phyloP scores from a whole-genome alignment of 2,888 invertebrate species.

The Pinctada fucata region DNA sequence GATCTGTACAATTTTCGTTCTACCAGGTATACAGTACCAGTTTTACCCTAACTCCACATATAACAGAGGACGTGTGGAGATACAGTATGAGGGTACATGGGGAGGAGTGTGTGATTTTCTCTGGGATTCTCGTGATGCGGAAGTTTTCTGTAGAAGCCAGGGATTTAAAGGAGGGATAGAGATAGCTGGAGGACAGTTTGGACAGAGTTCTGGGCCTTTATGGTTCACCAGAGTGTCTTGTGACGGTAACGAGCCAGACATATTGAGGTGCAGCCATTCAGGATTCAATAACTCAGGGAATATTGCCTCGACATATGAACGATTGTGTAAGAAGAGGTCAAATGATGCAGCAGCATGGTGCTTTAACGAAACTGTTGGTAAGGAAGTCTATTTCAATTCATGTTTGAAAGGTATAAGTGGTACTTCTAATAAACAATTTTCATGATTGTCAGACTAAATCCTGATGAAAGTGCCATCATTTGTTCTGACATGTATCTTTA shows the following conservation, averaged over 20 bases:
- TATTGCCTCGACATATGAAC: slow-evolving; percentile 53
- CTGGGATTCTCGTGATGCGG: slow-evolving; percentile 59
- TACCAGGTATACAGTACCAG: slow-evolving; percentile 51
- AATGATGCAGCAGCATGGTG: slow-evolving; percentile 63
- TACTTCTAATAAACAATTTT: too few relatives aligned
- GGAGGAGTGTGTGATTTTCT: slow-evolving; percentile 64
- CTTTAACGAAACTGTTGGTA: slow-evolving; percentile 58
- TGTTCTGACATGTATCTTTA: too few relatives aligned
- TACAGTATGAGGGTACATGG: slow-evolving; percentile 59
- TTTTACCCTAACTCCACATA: slow-evolving; percentile 28
- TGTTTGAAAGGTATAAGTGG: too few relatives aligned
- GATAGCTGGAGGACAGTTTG: slow-evolving; percentile 50
- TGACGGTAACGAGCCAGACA: slow-evolving; percentile 55
- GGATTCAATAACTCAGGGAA: slow-evolving; percentile 61
- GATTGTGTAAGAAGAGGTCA: slow-evolving; percentile 52
- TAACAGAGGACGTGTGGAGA: slow-evolving; percentile 62
- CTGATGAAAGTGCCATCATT: too few relatives aligned
- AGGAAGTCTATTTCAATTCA: slow-evolving; percentile 14
- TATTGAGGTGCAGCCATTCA: slow-evolving; percentile 54
- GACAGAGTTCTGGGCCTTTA: slow-evolving; percentile 48
- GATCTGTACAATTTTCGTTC: too few relatives aligned
- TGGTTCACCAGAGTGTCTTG: slow-evolving; percentile 59
- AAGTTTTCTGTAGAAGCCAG: slow-evolving; percentile 59
- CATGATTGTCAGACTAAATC: too few relatives aligned
- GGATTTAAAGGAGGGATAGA: slow-evolving; percentile 53